Evolutionary conservation across 1,140 invertebrate genomes (phyloP), one percentile per base, ranked within the genome.

Genomic region (Magallana gigas): DNA sequence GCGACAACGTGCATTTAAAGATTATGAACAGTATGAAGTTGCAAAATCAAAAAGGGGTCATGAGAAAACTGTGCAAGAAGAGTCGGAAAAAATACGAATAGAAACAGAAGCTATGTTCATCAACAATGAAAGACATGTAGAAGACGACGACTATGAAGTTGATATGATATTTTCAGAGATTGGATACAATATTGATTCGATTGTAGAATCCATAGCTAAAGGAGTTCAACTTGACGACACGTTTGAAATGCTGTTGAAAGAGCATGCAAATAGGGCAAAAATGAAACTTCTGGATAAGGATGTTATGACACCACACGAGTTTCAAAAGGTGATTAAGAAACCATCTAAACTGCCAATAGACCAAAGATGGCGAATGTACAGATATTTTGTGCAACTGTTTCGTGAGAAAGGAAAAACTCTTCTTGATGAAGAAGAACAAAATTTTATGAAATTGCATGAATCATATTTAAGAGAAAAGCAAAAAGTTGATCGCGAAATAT

Each of bases 351-450:
- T 95, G n/a, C 60, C 90, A 4, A 14, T 91, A 5, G 56, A 85
- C 5, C 68, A 94, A 8, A 89, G 94, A 64, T 95, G 94, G 93
- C 59, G 90, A 57, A 86, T 95, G 56, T 94, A 94, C 82, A 83
- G 90, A 71, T 92, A 88, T 57, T 95, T 94, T 93, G 68, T 91
- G 16, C 29, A 84, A 16, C 87, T 88, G n/a, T 85, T 87, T 85
- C n/a, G 76, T 83, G 9, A n/a, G 57, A 57, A 86, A 23, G 82
- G 87, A 9, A 86, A 90, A 57, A 5, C 59, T 1, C 85, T 88
- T 7, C 14, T 82, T 6, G 56, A 87, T 82, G 4, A 84, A 58
- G 68, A 86, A 36, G 92, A 90, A 84, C 36, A 91, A 12, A 81
- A 85, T 8, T 59, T 85, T 23, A 81, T 82, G 14, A 60, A 87